These are phyloP conservation scores for Bicyclus anynana DNA, from an alignment of 1,140 invertebrate genomes.

Conservation along the genomic window DNA sequence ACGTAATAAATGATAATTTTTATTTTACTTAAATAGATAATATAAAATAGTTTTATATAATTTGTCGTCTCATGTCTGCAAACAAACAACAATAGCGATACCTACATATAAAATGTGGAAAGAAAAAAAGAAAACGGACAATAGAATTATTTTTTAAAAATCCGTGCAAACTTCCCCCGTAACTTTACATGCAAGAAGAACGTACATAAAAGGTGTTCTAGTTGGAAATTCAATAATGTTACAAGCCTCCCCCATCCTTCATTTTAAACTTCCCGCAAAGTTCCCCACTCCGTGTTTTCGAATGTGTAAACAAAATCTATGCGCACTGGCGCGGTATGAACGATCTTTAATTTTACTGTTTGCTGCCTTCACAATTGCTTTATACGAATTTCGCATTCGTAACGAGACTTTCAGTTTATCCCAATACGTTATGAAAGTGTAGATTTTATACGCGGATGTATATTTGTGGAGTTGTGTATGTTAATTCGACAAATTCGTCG, in stretches of 20 bases:
- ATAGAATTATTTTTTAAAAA: neutral
- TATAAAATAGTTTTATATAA: too few relatives aligned
- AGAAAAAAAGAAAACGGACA: too few relatives aligned
- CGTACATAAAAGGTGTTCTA: conserved; percentile 15
- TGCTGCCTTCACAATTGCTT: conserved; percentile 3
- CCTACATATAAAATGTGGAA: too few relatives aligned
- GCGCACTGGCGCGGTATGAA: conserved; percentile 7
- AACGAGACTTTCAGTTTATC: neutral
- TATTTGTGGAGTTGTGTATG: too few relatives aligned
- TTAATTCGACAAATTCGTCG: conserved; percentile 20
- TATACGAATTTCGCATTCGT: conserved; percentile 2
- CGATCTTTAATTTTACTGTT: conserved; percentile 15
- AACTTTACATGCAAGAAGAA: conserved; percentile 2
- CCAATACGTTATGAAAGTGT: neutral
- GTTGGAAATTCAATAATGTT: conserved; percentile 37
- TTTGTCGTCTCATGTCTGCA: too few relatives aligned
- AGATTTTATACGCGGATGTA: too few relatives aligned
- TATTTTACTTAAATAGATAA: too few relatives aligned
- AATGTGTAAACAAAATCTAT: conserved; percentile 38
- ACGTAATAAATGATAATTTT: too few relatives aligned
- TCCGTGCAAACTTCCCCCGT: neutral
- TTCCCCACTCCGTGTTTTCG: conserved; percentile 25
- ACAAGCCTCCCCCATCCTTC: conserved; percentile 26
- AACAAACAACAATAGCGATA: too few relatives aligned
- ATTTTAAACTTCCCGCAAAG: conserved; percentile 33